Conservation (phyloP, 2,888 invertebrate species). For the Zaprionus obscuricornis region DNA sequence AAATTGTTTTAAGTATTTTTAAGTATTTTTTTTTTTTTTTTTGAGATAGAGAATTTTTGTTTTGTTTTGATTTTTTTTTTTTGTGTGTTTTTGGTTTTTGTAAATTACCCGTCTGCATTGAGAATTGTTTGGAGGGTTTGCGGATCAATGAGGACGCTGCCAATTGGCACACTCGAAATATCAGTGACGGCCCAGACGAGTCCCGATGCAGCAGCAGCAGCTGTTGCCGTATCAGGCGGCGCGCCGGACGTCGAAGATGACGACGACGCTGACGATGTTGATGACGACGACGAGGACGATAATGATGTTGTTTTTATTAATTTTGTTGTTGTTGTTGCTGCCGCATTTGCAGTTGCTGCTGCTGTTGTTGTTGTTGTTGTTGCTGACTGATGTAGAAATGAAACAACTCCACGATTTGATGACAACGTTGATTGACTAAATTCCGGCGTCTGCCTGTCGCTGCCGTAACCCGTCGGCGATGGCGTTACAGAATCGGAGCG, state of each 20-base stretch:
- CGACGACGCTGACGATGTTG: no score
- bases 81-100: constrained; percentile 73
- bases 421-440: constrained; percentile 70
- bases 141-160: constrained; percentile 95
- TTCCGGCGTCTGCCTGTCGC: constrained; percentile 83
- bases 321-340: constrained; percentile 24
- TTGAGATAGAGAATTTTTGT: constrained; percentile 40
- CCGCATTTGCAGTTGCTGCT: constrained; percentile 20
- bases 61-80: constrained; percentile 50
- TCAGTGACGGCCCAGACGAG: constrained; percentile 95
- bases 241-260: constrained; percentile 36
- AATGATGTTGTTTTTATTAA: constrained; percentile 39
- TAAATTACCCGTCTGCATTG: constrained; percentile 84
- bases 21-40: constrained; percentile 28
- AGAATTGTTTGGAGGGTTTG: constrained; percentile 84
- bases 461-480: constrained; percentile 87
- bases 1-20: constrained; percentile 23
- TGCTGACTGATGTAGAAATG: constrained; percentile 43
- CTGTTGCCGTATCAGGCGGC: constrained; percentile 51
- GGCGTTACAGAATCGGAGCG: constrained; percentile 90
- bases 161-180: constrained; percentile 92
- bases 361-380: constrained; percentile 42
- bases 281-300: constrained; percentile 17
- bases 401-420: constrained; percentile 41
- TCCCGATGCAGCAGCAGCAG: constrained; percentile 72